phyloP scores from a whole-genome alignment of 2,888 invertebrate species.

The Callosobruchus maculatus region DNA sequence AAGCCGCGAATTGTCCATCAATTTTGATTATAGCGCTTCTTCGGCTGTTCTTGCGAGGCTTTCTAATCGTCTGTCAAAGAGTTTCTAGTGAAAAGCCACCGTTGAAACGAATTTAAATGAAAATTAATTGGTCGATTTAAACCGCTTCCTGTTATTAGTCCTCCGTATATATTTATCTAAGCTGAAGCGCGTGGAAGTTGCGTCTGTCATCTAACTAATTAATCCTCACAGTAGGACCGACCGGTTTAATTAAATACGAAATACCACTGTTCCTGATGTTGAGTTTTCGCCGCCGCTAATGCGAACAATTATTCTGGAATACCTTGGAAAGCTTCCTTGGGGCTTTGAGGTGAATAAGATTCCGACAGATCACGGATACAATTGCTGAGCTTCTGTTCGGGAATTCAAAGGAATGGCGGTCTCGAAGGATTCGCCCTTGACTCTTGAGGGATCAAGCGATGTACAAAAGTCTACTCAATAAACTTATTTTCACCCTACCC shows the following conservation, averaged over 20 bases:
- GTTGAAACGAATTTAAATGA: constrained; percentile 40
- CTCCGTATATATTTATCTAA: constrained; percentile 41
- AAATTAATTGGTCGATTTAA: constrained; percentile 44
- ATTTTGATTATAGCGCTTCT: background rate
- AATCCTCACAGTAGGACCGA: constrained; percentile 43
- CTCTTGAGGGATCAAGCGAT: background rate
- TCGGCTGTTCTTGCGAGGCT: background rate
- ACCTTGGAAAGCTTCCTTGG: constrained; percentile 1
- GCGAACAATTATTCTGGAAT: constrained; percentile 18
- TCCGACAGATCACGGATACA: background rate
- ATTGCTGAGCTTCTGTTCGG: background rate
- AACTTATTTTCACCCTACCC: too few relatives aligned
- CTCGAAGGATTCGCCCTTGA: background rate
- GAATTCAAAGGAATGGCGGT: background rate
- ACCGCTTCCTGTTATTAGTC: constrained; percentile 42
- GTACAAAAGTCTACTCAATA: too few relatives aligned
- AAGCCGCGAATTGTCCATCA: background rate
- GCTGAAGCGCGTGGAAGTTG: constrained; percentile 34
- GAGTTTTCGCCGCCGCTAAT: constrained; percentile 36
- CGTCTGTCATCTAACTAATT: constrained; percentile 44
- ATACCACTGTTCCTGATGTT: constrained; percentile 40
- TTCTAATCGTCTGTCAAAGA: background rate
- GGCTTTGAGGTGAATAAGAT: background rate
- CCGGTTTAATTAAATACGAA: constrained; percentile 45
- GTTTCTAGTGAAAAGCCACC: background rate